Base-by-base conservation (phyloP, 2,888 invertebrate species). In the Taenaris catops region DNA sequence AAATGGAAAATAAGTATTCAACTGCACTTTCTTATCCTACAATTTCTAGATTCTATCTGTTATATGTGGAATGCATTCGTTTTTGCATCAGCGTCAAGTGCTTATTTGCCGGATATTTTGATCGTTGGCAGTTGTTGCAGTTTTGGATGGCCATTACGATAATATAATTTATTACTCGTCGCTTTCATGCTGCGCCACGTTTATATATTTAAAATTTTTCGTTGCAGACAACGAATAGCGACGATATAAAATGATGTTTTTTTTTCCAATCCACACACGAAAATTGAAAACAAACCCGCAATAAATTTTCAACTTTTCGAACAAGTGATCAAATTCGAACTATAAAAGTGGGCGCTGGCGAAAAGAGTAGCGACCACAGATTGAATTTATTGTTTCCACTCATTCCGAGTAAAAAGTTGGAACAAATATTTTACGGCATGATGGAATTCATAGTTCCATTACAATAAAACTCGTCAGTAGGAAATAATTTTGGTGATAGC, bases 301-400 rank as follows among this genome's bases (percentile, higher is more conserved):
- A 76, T 81, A 79, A 78, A 79, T 81, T 80, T 69, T 73, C 58
- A 74, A 83, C 79, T 79, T 79, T 76, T 63, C 62, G 60, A 75
- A 71, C 73, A 70, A 76, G 76, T 75, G 74, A 81, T 83, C 78
- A 71, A 72, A 74, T 74, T 71, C 61, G 66, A 72, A 75, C 73
- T 79, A 73, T 64, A 74, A 79, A 81, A 79, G 61, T 69, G 62
- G 60, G 51, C 63, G 57, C 49, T 48, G 55, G 51, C 54, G 68
- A 70, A 69, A 73, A 75, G 65, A 71, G 71, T 58, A 52, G 49
- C 56, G 58, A 74, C 83, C 83, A 51, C 79, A 66, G 69, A 75
- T 70, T 68, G 60, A 73, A 83, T 83, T 81, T 81, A 83, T 79
- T 60, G 71, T 63, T 58, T 56, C 46, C 63, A 60, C 58, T 62